Base-by-base conservation (phyloP, 2,888 invertebrate genomes). In the Synergus gifuensis region DNA sequence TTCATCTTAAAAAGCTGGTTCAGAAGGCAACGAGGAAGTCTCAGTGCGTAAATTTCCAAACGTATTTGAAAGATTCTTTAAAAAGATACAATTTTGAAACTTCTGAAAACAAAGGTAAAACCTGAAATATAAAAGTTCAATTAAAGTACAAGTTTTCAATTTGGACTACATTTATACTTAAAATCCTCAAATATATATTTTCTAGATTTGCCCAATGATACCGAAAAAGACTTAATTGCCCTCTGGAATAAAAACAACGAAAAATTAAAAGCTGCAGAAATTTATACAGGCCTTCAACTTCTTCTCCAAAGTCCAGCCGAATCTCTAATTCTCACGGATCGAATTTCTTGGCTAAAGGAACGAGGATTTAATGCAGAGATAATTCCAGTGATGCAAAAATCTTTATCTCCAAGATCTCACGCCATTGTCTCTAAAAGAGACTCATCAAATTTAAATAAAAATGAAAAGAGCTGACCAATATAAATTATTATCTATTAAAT, bases 211-310 rank as follows among this genome's bases (percentile, higher is more conserved):
- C 40, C 16, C 63, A 64, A 82, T 11, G 49, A 84, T 79, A 81
- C 88, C n/a, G 82, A 83, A 80, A 67, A 79, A 36, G 79, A 83
- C 46, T 82, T 91, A 14, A 80, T 58, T 54, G 46, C 78, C 49
- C 28, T 88, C 36, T 92, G 92, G 92, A 78, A 84, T 22, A 82
- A 84, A 69, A 84, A 90, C 79, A 62, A 49, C 54, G n/a, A 80
- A 1, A 89, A 87, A 81, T 78, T 89, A 54, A 84, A 86, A 44
- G 69, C 66, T 4, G 84, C 87, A 5, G 91, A 91, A 85, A 80
- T 88, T 66, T 91, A 89, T 49, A 89, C 90, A n/a, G 91, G 88
- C n/a, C 83, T 92, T 58, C 91, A 92, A 83, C 82, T 90, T 79
- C 84, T 91, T 78, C 77, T 92, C 28, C 92, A 92, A 86, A 85